These are phyloP conservation scores for Nesometra sesokonis DNA, from an alignment of 35 echinoderm and acorn worm genomes.

Conservation along the genomic window DNA sequence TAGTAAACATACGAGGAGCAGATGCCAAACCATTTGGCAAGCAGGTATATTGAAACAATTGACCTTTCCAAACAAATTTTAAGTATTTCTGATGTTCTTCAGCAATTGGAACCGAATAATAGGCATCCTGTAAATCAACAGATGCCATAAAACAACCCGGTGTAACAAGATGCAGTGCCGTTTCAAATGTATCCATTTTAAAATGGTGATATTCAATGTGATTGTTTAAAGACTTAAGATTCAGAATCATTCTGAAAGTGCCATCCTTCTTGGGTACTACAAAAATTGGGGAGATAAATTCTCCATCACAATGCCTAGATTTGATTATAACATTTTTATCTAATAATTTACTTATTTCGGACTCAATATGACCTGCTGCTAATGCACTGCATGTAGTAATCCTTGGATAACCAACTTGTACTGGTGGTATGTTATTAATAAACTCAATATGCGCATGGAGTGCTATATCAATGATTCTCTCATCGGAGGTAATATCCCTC, in stretches of 20 bases:
- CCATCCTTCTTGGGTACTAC: constrained; percentile 54
- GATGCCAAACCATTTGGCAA: constrained; percentile 47
- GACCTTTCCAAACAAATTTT: constrained; percentile 30
- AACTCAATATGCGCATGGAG: constrained; percentile 19
- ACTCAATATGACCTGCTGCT: neutral
- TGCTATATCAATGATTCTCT: constrained; percentile 10
- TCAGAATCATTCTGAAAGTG: constrained; percentile 30
- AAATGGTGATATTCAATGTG: constrained; percentile 33
- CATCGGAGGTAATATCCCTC: constrained; percentile 26
- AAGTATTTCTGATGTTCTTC: constrained; percentile 38
- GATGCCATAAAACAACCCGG: constrained; percentile 33
- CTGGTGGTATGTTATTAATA: neutral
- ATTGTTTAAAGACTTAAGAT: constrained; percentile 19
- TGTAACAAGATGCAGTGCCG: constrained; percentile 6
- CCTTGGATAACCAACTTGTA: neutral
- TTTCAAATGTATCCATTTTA: constrained; percentile 42
- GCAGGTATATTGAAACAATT: constrained; percentile 43
- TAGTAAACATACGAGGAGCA: constrained; percentile 54
- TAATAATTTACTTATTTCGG: constrained; percentile 26
- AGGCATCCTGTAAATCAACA: constrained; percentile 68
- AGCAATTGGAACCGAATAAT: constrained; percentile 53
- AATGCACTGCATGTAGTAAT: neutral
- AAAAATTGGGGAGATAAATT: constrained; percentile 47
- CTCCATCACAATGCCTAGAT: neutral
- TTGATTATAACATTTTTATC: constrained; percentile 8